phyloP scores from a whole-genome alignment of 2,888 invertebrate genomes.

The Phlogophora meticulosa region DNA sequence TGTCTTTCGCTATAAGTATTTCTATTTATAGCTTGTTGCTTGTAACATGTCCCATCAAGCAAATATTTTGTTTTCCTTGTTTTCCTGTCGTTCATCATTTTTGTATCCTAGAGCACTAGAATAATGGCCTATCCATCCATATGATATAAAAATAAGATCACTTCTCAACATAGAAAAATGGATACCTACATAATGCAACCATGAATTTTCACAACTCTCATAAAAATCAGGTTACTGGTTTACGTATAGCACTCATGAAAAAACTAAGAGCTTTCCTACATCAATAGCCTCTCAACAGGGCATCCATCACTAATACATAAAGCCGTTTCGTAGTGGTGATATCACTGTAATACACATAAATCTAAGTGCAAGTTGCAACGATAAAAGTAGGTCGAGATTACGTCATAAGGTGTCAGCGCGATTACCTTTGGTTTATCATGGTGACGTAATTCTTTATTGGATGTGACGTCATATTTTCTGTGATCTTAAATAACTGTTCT shows the following conservation, averaged over 20 bases:
- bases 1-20: too few relatives aligned
- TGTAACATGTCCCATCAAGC: too few relatives aligned
- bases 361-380: constrained; percentile 66
- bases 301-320: constrained; percentile 76
- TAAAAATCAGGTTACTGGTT: constrained; percentile 49
- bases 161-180: background rate
- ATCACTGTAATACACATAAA: constrained; percentile 74
- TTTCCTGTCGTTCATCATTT: too few relatives aligned
- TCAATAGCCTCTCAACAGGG: constrained; percentile 77
- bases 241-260: constrained; percentile 59
- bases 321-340: constrained; percentile 75
- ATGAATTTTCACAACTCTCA: constrained; percentile 28
- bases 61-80: too few relatives aligned
- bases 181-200: background rate
- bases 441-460: constrained; percentile 15
- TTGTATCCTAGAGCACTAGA: too few relatives aligned
- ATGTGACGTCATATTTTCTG: background rate
- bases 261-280: constrained; percentile 69
- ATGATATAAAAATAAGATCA: constrained; percentile 1
- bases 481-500: background rate
- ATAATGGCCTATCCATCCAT: too few relatives aligned
- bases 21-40: too few relatives aligned
- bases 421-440: constrained; percentile 2
- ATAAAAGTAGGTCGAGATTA: constrained; percentile 41
- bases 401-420: constrained; percentile 26